phyloP scores from a whole-genome alignment of 2,888 invertebrate genomes.

The Synanthedon myopaeformis region DNA sequence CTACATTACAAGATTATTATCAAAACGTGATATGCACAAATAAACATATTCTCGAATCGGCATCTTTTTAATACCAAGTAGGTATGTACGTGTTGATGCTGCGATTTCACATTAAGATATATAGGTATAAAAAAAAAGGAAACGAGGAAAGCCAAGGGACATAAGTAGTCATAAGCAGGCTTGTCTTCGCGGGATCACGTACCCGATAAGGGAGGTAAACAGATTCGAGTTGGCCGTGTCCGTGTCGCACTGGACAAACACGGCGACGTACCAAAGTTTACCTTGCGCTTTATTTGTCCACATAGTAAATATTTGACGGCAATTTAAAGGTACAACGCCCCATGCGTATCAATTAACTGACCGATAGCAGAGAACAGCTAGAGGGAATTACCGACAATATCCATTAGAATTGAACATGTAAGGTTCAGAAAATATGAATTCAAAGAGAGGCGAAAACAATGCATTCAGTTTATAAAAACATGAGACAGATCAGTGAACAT shows the following conservation, averaged over 20 bases:
- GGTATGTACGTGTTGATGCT: constrained; percentile 31
- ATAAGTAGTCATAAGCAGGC: constrained; percentile 23
- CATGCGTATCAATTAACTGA: constrained; percentile 37
- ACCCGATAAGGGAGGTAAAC: constrained; percentile 26
- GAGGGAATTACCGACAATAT: background rate
- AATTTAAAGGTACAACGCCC: constrained; percentile 62
- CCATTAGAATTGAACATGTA: too few species aligned
- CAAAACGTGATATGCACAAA: background rate
- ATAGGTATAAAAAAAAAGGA: constrained; percentile 21
- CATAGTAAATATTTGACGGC: constrained; percentile 53
- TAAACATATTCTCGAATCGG: background rate
- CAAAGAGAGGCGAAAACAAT: constrained; percentile 25
- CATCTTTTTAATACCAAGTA: constrained; percentile 12
- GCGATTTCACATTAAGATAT: constrained; percentile 30
- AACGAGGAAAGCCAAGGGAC: constrained; percentile 25
- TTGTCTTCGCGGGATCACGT: constrained; percentile 35
- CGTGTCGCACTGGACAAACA: constrained; percentile 41
- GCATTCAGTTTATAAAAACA: constrained; percentile 25
- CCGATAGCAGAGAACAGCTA: background rate
- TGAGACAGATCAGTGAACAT: constrained; percentile 6
- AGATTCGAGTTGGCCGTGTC: constrained; percentile 24
- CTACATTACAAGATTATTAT: background rate
- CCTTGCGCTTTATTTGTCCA: constrained; percentile 41
- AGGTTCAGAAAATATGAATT: constrained; percentile 19
- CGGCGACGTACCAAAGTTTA: constrained; percentile 30